phyloP scores from a whole-genome alignment of 2,888 invertebrate genomes.

The Patella pellucida region DNA sequence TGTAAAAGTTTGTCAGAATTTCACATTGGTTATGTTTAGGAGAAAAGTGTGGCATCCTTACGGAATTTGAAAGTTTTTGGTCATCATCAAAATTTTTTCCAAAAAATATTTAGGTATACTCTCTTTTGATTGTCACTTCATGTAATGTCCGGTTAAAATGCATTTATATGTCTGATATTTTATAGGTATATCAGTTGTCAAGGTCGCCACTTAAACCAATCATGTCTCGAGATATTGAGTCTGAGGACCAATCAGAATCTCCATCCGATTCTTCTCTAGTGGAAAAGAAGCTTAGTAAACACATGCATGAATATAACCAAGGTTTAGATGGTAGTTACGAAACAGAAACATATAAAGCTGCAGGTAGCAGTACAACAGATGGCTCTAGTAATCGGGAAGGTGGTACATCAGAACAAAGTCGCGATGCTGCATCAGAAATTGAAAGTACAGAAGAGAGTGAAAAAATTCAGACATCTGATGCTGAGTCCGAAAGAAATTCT shows the following conservation, averaged over 20 bases:
- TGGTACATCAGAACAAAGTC: slow-evolving; percentile 55
- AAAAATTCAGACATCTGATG: slow-evolving; percentile 47
- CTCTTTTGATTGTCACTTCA: too few species aligned
- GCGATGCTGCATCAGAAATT: slow-evolving; percentile 51
- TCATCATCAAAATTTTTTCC: too few species aligned
- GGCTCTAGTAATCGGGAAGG: slow-evolving; percentile 50
- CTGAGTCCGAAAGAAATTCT: slow-evolving; percentile 38
- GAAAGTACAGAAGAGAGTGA: slow-evolving; percentile 46
- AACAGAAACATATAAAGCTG: slow-evolving; percentile 14
- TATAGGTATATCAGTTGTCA: not conserved
- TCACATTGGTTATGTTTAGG: too few species aligned
- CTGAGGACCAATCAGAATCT: not conserved
- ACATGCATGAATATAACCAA: slow-evolving; percentile 15
- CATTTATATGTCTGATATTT: too few species aligned
- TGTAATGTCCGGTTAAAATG: too few species aligned
- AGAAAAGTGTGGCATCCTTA: too few species aligned
- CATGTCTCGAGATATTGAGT: slow-evolving; percentile 1
- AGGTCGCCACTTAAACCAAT: slow-evolving; percentile 1
- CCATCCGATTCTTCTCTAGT: not conserved
- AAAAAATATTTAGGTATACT: too few species aligned
- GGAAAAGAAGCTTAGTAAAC: slow-evolving; percentile 2
- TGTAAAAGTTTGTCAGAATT: too few species aligned
- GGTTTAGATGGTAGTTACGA: not conserved
- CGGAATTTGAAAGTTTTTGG: too few species aligned
- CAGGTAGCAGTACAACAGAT: slow-evolving; percentile 53